Evolutionary conservation across 2,797 vertebrate species (phyloP), one percentile per base, ranked within the genome.

Genomic region (Sebastiscus albofasciatus): DNA sequence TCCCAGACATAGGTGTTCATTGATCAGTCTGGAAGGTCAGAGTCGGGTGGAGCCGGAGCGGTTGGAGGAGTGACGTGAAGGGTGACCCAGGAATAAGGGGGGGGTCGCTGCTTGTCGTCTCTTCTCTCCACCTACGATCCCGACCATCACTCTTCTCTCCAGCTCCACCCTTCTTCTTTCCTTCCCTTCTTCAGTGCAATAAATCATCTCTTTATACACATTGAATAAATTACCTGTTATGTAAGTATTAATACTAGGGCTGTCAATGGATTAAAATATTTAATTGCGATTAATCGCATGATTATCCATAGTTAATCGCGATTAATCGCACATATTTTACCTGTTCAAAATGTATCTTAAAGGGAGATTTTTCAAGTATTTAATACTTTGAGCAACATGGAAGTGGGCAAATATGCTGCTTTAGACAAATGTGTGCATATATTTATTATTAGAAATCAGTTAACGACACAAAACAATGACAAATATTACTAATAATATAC

Each of bases 21-120:
- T 90, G 93, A 94, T 93, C 79, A 88, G 85, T 90, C 85, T 88
- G 71, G 79, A 83, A 84, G 89, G 91, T 87, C 86, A 74, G 75
- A 74, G 83, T 80, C 26, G 4, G 69, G 68, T 22, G 67, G 39
- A 31, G 73, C 0, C 1, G 71, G 60, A 77, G 36, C 2, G 9
- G 77, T 22, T 27, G 33, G 22, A 58, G 42, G 54, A 75, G 61
- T 74, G 75, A 80, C n/a, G 5, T 55, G 67, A 79, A 77, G 71
- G 33, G 55, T 86, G 85, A 89, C 75, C 79, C 66, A 22, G 55
- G 64, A 64, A 46, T 14, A 68, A 27, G 42, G 24, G 7, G n/a
- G 62, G 26, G 12, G 81, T 42, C 1, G 14, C 42, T 9, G 79
- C 69, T 82, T 73, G 36, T 71, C 24, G 3, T 59, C 76, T 52